Conservation (phyloP, 2,888 invertebrate species). For the Prostheceraeus crozeri region DNA sequence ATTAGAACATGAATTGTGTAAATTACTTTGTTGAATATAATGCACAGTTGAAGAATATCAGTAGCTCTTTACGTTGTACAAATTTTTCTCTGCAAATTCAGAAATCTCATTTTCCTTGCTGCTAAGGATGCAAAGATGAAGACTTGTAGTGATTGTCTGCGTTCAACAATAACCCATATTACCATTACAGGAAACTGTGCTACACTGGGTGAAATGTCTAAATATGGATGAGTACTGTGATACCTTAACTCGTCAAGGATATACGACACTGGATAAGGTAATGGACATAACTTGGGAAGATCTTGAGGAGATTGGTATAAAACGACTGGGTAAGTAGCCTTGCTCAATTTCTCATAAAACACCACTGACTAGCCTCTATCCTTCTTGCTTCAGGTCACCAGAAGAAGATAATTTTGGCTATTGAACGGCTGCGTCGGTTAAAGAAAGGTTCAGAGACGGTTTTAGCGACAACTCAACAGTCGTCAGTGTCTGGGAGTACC, state of each 20-base stretch:
- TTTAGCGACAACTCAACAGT: conserved; percentile 1
- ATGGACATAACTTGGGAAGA: conserved; percentile 96
- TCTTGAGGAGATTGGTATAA: conserved; percentile 78
- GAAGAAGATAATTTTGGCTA: conserved; percentile 91
- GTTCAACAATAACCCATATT: too few relatives aligned
- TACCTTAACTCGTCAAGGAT: conserved; percentile 81
- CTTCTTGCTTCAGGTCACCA: conserved; percentile 74
- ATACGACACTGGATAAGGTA: conserved; percentile 83
- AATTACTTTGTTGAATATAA: too few relatives aligned
- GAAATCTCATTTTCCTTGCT: too few relatives aligned
- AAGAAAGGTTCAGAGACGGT: conserved; percentile 3
- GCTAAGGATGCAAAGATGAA: too few relatives aligned
- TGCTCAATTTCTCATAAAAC: not conserved
- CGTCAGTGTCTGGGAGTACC: conserved; percentile 4
- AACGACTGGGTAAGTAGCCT: conserved; percentile 55
- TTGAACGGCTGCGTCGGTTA: conserved; percentile 84
- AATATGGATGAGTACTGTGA: conserved; percentile 84
- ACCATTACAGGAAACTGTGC: conserved; percentile 76
- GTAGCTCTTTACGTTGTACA: too few relatives aligned
- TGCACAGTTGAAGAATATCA: too few relatives aligned
- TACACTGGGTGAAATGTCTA: conserved; percentile 85
- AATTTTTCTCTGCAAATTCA: too few relatives aligned
- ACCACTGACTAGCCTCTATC: conserved; percentile 16
- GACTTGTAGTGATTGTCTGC: too few relatives aligned
- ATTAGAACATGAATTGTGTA: too few relatives aligned